Evolutionary conservation across 2,888 invertebrate species (phyloP).

Genomic region (Pollenia amentaria): DNA sequence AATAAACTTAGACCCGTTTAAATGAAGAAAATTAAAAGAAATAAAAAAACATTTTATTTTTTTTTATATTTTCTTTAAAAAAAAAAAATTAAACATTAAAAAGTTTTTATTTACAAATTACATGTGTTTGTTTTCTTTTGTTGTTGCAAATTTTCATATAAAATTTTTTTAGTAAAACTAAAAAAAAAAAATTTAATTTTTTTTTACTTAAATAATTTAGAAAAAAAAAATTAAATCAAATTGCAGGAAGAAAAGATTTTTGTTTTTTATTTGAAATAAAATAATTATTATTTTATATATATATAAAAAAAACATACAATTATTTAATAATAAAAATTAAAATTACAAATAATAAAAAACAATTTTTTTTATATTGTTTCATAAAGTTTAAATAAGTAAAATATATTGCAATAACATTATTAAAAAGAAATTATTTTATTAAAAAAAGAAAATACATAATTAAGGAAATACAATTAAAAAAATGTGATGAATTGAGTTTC

Average conservation of each 20-base stretch:
- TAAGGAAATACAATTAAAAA: slow-evolving; percentile 33
- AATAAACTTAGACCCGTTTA: slow-evolving; percentile 12
- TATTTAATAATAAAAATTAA: slow-evolving; percentile 56
- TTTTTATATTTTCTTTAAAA: slow-evolving; percentile 58
- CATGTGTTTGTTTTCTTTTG: slow-evolving; percentile 39
- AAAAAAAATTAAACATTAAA: slow-evolving; percentile 66
- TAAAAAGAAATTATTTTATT: slow-evolving; percentile 46
- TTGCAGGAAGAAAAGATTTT: slow-evolving; percentile 19
- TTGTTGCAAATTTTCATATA: slow-evolving; percentile 28
- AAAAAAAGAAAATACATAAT: slow-evolving; percentile 39
- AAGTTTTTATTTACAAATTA: slow-evolving; percentile 72
- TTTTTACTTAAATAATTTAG: slow-evolving; percentile 33
- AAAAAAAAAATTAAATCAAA: slow-evolving; percentile 23
- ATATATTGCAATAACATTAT: slow-evolving; percentile 70
- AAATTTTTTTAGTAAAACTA: slow-evolving; percentile 17
- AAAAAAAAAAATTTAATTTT: slow-evolving; percentile 31
- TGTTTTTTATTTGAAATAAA: slow-evolving; percentile 49
- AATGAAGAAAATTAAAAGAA: slow-evolving; percentile 21
- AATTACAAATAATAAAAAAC: slow-evolving; percentile 66
- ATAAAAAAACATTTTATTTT: slow-evolving; percentile 39
- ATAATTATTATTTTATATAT: slow-evolving; percentile 53
- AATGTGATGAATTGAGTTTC: slow-evolving; percentile 64
- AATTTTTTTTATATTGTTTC: slow-evolving; percentile 55
- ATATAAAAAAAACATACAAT: slow-evolving; percentile 64
- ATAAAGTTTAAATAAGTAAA: slow-evolving; percentile 67